Evolutionary conservation across 2,888 invertebrate genomes (phyloP), one percentile per base, ranked within the genome.

Genomic region (Himalopsyche anomala): DNA sequence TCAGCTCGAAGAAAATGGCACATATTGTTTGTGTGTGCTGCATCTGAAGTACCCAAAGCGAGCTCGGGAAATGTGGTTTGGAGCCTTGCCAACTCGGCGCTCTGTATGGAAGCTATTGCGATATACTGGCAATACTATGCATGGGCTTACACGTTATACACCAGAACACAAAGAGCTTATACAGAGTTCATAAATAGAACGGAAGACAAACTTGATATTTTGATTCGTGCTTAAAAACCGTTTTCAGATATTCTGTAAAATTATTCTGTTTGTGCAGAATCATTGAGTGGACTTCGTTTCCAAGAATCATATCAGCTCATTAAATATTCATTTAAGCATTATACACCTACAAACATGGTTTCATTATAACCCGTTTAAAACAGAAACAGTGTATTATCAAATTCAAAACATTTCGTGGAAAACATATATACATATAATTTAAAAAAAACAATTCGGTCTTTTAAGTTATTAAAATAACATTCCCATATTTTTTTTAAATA

Each of bases 181-280:
- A 74, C 74, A 74, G 74, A 74, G 28, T 74, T 74, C 74, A 74
- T 74, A 74, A 74, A 74, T 74, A 74, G 74, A 74, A 74, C 74
- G 36, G 74, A 38, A 38, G 12, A 38, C 74, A 74, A 74, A 74
- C 38, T 74, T 36, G 38, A 74, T 74, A 74, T 74, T 74, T 38
- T 38, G 28, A 74, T 12, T 74, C 12, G 38, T 74, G 15, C 28
- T 36, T 74, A 38, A 74, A 69, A 74, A 36, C 74, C 5, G 8
- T 74, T 62, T 19, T 8, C 19, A 6, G 62, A 9, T 19, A 19
- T 69, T 9, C 12, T 19, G 2, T 74, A 74, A 74, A 38, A 74
- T 69, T n/a, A 62, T 62, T 62, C 62, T 9, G 3, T 28, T 62
- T 62, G 19, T 62, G 2, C 62, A 19, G 19, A 62, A 62, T 28